Conservation (phyloP, 2,888 invertebrate genomes). For the Hydraecia micacea region DNA sequence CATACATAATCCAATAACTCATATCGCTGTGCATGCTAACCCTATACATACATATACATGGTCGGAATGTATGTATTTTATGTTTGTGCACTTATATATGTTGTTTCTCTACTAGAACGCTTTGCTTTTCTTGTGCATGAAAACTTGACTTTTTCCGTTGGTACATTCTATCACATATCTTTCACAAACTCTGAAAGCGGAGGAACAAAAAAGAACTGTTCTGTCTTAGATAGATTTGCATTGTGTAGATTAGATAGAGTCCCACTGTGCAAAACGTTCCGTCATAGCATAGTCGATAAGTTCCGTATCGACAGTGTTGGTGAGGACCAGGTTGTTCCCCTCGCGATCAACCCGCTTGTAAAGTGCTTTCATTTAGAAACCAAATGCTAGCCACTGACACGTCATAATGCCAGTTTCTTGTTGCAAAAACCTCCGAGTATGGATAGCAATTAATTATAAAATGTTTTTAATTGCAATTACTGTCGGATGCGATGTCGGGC, state of each 20-base stretch:
- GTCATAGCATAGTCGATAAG: background rate
- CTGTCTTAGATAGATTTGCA: conserved; percentile 6
- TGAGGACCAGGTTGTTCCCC: conserved; percentile 59
- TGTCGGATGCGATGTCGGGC: conserved; percentile 78
- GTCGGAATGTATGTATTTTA: conserved; percentile 53
- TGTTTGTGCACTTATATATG: conserved; percentile 49
- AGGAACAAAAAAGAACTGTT: conserved; percentile 16
- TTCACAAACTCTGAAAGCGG: conserved; percentile 18
- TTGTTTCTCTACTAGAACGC: conserved; percentile 53
- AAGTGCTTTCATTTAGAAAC: conserved; percentile 82
- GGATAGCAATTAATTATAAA: conserved; percentile 73
- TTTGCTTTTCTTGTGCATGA: conserved; percentile 66
- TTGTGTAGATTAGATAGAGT: background rate
- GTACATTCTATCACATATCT: conserved; percentile 24
- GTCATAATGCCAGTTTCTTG: conserved; percentile 64
- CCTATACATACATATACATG: conserved; percentile 51
- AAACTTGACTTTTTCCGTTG: conserved; percentile 25
- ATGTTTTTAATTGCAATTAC: conserved; percentile 76
- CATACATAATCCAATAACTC: conserved; percentile 72
- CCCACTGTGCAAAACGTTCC: conserved; percentile 2
- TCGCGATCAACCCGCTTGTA: conserved; percentile 67
- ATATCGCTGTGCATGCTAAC: conserved; percentile 73
- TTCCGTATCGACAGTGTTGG: background rate
- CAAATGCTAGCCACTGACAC: conserved; percentile 71
- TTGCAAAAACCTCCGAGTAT: conserved; percentile 72